These are phyloP conservation scores for Falco cherrug DNA, from an alignment of 2,797 vertebrate genomes.

Conservation along the genomic window DNA sequence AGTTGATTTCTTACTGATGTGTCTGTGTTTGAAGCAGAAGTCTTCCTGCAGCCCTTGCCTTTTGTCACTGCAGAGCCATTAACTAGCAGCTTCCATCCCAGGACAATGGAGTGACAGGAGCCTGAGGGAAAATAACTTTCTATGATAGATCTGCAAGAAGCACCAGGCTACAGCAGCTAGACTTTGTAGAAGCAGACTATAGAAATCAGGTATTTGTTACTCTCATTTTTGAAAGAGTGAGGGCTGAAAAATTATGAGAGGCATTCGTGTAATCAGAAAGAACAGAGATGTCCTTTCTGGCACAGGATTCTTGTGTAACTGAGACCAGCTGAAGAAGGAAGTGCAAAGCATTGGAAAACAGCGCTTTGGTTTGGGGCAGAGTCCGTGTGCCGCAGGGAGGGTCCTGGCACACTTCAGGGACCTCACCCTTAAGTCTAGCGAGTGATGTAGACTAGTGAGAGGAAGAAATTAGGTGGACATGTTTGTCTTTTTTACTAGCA, in stretches of 20 bases:
- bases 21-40: background rate
- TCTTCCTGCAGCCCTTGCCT: background rate
- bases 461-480: background rate
- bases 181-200: background rate
- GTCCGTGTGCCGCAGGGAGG: fast-evolving
- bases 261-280: background rate
- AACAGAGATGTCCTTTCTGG: background rate
- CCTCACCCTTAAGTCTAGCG: background rate
- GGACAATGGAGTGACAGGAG: background rate
- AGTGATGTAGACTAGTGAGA: background rate
- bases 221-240: background rate
- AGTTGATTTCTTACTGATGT: slow-evolving; percentile 7
- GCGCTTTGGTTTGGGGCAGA: background rate
- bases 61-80: slow-evolving; percentile 12
- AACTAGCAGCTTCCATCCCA: slow-evolving; percentile 4
- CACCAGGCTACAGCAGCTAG: background rate
- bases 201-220: background rate
- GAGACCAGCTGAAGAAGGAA: background rate
- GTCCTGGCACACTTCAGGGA: background rate
- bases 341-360: background rate
- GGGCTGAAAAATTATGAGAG: background rate
- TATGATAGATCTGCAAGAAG: background rate
- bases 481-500: background rate
- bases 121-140: background rate
- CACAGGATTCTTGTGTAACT: background rate